Conservation (phyloP, 2,797 vertebrate genomes). For the Acipenser transmontanus region DNA sequence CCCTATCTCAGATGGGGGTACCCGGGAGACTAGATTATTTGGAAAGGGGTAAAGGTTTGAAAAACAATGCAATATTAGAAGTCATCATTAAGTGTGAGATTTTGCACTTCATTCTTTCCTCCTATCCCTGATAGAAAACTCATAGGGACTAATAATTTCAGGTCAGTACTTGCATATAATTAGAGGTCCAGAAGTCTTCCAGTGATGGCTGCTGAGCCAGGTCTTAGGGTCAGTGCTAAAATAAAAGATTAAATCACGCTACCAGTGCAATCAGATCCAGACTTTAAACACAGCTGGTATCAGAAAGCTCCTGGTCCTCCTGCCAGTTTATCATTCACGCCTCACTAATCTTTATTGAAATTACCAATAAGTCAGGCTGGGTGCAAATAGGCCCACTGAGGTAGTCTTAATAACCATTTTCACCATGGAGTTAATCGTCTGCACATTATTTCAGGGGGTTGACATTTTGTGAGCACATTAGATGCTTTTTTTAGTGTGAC, state of each 20-base stretch:
- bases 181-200: conserved; percentile 35
- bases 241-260: conserved; percentile 48
- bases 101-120: background rate
- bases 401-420: conserved; percentile 50
- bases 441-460: conserved; percentile 51
- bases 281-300: conserved; percentile 24
- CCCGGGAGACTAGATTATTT: no score
- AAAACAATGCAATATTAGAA: background rate
- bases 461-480: conserved; percentile 44
- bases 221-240: conserved; percentile 32
- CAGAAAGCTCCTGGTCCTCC: conserved; percentile 26
- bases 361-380: conserved; percentile 33
- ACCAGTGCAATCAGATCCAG: conserved; percentile 25
- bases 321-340: conserved; percentile 44
- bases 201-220: conserved; percentile 28
- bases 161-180: conserved; percentile 34
- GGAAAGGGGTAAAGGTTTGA: background rate
- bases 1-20: no score
- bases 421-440: conserved; percentile 46
- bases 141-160: conserved; percentile 34
- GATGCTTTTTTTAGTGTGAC: conserved; percentile 22
- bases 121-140: background rate
- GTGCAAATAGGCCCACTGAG: conserved; percentile 45
- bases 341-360: conserved; percentile 46
- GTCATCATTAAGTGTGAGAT: conserved; percentile 3